Evolutionary conservation across 2,797 vertebrate genomes (phyloP), one percentile per base, ranked within the genome.

Genomic region (Carapus acus): DNA sequence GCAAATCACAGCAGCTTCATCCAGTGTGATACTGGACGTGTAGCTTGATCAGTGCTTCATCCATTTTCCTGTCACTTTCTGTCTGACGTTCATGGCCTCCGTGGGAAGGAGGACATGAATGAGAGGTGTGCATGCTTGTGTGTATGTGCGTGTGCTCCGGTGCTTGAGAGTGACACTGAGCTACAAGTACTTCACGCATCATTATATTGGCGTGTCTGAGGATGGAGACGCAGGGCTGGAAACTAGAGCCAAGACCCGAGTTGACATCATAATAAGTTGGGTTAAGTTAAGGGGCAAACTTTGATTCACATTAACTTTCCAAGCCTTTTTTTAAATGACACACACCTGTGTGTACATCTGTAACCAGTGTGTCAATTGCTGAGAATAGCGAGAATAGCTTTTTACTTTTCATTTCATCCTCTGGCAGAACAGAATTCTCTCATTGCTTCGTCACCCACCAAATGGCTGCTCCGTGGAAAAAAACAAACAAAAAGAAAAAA

Each of bases 181-280:
- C 67, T 62, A 58, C 73, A 71, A 67, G 63, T 76, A 71, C 73
- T 77, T 79, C 75, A 76, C 77, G 80, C 57, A 53, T 76, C 81
- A 79, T 85, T 84, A 80, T 59, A 42, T 58, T 15, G 58, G 59
- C 64, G 51, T 69, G 65, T 42, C 63, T 31, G 17, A 43, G 42
- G 69, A 73, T n/a, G 62, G 57, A 60, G 69, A 73, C 15, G 62
- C 54, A 60, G 71, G 58, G 65, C 15, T 49, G 68, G 49, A 56
- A 70, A 45, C 33, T 40, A 37, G 62, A 40, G 54, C 54, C 43
- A 53, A 61, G 62, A 78, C 58, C 57, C 73, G 46, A 71, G 39
- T 15, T 49, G 48, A 73, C 69, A 64, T 74, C 65, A 76, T 71
- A 71, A 77, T 61, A 69, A 66, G 63, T 47, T 44, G 42, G 45